Base-by-base conservation (phyloP, 1,140 invertebrate genomes). In the Psilanteris sp. region DNA sequence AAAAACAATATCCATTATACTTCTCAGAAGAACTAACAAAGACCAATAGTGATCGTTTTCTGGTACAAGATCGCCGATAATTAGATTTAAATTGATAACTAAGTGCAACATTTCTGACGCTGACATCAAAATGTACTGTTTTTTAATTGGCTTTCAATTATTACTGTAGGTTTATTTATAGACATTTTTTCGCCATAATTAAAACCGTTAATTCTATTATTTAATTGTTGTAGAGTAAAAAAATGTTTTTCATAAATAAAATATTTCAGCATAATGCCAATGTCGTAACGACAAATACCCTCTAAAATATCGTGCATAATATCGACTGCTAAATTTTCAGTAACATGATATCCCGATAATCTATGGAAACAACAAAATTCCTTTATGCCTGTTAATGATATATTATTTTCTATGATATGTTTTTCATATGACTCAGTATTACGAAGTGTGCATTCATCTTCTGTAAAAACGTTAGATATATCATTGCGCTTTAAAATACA, bases 141-240 rank as follows among this genome's bases (percentile, higher is more conserved):
- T 62, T 50, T 62, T 11, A 62, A 20, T 27, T 62, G 39, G 13
- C 6, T 39, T 27, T 27, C 20, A 1, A 14, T 26, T 13, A 68
- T 46, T 57, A 57, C 64, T 0, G 61, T 10, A 7, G 61, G 70
- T 36, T 59, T 59, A 20, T 66, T 74, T 11, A 9, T 41, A n/a
- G 9, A 48, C 15, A 39, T 52, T 0, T 50, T 14, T 39, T 41
- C 22, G 8, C 70, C 50, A 37, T 66, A 73, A 59, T 66, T 34
- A 26, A 73, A 66, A 34, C n/a, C 6, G 29, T 9, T 7, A 7
- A 74, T 50, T 46, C 54, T 39, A 7, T n/a, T 16, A 37, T 76
- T 64, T 2, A 70, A 39, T 22, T 71, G 18, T 4, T 24, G 4
- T 31, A 70, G 29, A 1, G 48, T 46, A 59, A 76, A 50, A 26